These are phyloP conservation scores for Crossoptilon crossoptilon DNA, from an alignment of 2,797 vertebrate species.

Conservation along the genomic window DNA sequence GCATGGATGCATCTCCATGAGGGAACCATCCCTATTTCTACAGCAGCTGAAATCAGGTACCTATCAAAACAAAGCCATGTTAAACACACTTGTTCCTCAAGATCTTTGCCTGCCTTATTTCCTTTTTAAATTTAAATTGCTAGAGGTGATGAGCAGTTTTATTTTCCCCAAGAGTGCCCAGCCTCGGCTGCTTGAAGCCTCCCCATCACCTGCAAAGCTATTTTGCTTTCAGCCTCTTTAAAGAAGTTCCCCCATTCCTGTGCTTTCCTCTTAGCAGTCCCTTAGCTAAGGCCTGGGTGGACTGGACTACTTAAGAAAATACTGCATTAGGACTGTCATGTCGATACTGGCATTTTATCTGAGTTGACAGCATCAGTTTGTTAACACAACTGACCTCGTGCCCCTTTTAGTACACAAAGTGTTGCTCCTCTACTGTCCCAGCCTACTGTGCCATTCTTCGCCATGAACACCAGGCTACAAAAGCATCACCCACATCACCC, in stretches of 20 bases:
- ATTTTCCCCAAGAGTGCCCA: background rate
- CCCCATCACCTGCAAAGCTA: background rate
- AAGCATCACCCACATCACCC: fast-evolving
- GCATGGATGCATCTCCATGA: background rate
- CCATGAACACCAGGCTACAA: fast-evolving
- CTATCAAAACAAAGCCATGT: background rate
- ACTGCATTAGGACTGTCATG: fast-evolving
- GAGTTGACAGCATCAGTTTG: background rate
- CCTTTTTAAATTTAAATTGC: background rate
- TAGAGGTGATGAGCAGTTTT: background rate
- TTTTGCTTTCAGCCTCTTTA: background rate
- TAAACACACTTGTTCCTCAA: background rate
- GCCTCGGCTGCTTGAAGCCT: background rate
- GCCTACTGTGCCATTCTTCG: background rate
- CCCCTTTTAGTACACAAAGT: background rate
- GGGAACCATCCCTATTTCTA: background rate
- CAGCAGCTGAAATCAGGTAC: background rate
- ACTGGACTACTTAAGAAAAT: background rate
- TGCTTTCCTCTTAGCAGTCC: background rate
- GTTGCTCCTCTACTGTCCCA: fast-evolving
- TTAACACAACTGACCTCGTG: background rate
- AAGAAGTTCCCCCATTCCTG: background rate
- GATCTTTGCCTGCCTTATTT: background rate
- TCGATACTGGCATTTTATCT: background rate
- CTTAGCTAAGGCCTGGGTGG: too few relatives aligned